Conservation (phyloP, 2,797 vertebrate species). For the Enteromius trimaculatus region DNA sequence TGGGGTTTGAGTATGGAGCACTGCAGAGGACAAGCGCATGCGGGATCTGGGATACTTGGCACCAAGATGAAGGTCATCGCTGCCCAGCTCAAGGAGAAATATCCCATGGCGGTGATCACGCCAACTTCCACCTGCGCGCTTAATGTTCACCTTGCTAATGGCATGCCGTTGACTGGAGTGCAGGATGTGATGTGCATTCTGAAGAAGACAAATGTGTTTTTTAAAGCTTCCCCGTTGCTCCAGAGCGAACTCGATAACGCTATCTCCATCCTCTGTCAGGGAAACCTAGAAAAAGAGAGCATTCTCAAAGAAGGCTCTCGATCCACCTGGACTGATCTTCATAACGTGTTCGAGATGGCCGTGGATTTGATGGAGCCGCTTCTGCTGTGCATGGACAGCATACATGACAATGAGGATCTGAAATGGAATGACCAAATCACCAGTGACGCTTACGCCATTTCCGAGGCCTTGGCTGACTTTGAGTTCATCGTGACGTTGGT, state of each 20-base stretch:
- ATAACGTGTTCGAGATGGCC: slow-evolving; percentile 88
- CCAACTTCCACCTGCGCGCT: slow-evolving; percentile 89
- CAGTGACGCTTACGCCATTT: slow-evolving; percentile 81
- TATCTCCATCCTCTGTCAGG: slow-evolving; percentile 82
- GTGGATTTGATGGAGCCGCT: slow-evolving; percentile 87
- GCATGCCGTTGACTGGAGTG: slow-evolving; percentile 85
- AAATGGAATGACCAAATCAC: slow-evolving; percentile 70
- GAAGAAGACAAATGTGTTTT: slow-evolving; percentile 83
- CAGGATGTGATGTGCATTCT: slow-evolving; percentile 86
- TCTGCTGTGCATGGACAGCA: slow-evolving; percentile 86
- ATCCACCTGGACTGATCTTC: slow-evolving; percentile 85
- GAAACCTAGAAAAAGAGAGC: slow-evolving; percentile 79
- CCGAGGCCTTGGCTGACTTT: slow-evolving; percentile 88
- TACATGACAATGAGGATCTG: slow-evolving; percentile 77
- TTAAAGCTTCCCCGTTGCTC: slow-evolving; percentile 75
- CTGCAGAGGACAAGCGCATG: slow-evolving; percentile 92
- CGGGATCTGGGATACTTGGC: slow-evolving; percentile 86
- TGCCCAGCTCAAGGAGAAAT: slow-evolving; percentile 87
- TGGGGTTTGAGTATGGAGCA: slow-evolving; percentile 96
- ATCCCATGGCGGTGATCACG: slow-evolving; percentile 87
- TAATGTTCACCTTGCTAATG: slow-evolving; percentile 91
- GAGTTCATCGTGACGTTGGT: slow-evolving; percentile 89
- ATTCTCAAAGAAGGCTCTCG: slow-evolving; percentile 80
- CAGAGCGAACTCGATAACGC: slow-evolving; percentile 82
- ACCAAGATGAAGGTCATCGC: slow-evolving; percentile 93